Conservation (phyloP, 1,140 invertebrate species). For the Cyclargus thomasi region DNA sequence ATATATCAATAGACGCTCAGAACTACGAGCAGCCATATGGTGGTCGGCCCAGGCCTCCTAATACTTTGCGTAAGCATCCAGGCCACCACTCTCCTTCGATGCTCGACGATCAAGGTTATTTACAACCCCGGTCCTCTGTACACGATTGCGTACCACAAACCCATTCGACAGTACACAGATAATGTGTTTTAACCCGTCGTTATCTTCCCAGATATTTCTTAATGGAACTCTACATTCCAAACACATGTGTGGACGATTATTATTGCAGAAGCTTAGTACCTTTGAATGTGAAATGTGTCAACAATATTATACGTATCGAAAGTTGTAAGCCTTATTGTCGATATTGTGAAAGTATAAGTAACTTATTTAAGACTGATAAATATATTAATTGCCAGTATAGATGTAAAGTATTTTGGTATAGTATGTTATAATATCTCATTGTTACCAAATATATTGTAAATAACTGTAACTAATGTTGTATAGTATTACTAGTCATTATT, state of each 20-base stretch:
- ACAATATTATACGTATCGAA: conserved; percentile 41
- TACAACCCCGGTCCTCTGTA: conserved; percentile 68
- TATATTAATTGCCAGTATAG: conserved; percentile 58
- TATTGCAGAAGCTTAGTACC: conserved; percentile 59
- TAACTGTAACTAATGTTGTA: conserved; percentile 48
- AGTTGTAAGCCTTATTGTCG: conserved; percentile 38
- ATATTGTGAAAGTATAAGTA: conserved; percentile 22
- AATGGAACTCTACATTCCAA: conserved; percentile 70
- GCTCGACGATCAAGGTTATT: conserved; percentile 73
- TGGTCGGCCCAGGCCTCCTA: conserved; percentile 58
- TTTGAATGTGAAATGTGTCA: conserved; percentile 56
- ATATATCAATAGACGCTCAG: conserved; percentile 72
- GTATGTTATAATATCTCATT: conserved; percentile 65
- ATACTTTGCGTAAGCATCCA: conserved; percentile 59
- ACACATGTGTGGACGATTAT: conserved; percentile 61
- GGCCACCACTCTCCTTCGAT: conserved; percentile 59
- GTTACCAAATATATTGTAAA: conserved; percentile 74
- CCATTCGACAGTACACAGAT: conserved; percentile 64
- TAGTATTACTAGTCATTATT: conserved; percentile 69
- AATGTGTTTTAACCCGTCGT: conserved; percentile 50
- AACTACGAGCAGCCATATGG: conserved; percentile 71
- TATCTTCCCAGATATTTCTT: conserved; percentile 63
- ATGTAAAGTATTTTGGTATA: conserved; percentile 65
- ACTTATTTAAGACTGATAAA: conserved; percentile 66
- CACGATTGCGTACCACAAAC: conserved; percentile 69